These are phyloP conservation scores for Psococerastis gibbosa DNA, from an alignment of 2,888 invertebrate species.

Conservation along the genomic window DNA sequence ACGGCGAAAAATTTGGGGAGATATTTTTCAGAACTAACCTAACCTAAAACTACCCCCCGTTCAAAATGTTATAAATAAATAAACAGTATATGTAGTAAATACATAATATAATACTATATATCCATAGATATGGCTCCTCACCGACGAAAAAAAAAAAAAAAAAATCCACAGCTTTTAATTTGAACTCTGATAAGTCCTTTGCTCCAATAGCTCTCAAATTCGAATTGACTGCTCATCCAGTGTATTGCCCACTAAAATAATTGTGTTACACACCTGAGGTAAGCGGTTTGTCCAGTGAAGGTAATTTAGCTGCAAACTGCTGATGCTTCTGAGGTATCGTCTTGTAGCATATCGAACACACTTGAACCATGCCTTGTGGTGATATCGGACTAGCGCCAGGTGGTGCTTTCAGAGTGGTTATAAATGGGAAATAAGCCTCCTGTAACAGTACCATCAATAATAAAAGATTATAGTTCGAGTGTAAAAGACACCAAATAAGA, in stretches of 20 bases:
- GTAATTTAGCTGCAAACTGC: conserved; percentile 27
- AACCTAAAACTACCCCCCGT: too few species aligned
- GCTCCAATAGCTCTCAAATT: background rate
- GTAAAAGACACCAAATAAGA: too few species aligned
- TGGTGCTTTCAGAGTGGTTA: conserved; percentile 58
- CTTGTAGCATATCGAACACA: conserved; percentile 73
- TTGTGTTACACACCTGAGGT: background rate
- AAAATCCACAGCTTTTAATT: too few species aligned
- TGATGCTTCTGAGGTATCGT: conserved; percentile 58
- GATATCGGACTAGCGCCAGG: conserved; percentile 76
- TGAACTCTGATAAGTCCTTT: conserved; percentile 12
- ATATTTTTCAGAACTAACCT: too few species aligned
- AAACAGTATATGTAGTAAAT: too few species aligned
- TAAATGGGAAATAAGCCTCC: conserved; percentile 81
- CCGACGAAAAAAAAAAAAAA: too few species aligned
- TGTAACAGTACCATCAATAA: too few species aligned
- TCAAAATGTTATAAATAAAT: too few species aligned
- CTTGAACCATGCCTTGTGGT: conserved; percentile 50
- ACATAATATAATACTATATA: too few species aligned
- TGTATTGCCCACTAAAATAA: background rate
- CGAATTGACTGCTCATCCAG: background rate
- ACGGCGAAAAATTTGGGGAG: too few species aligned
- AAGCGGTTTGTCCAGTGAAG: background rate
- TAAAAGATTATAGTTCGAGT: too few species aligned
- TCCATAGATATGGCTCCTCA: too few species aligned